These are phyloP conservation scores for Tenthredo mesomela DNA, from an alignment of 2,888 invertebrate genomes.

Conservation along the genomic window DNA sequence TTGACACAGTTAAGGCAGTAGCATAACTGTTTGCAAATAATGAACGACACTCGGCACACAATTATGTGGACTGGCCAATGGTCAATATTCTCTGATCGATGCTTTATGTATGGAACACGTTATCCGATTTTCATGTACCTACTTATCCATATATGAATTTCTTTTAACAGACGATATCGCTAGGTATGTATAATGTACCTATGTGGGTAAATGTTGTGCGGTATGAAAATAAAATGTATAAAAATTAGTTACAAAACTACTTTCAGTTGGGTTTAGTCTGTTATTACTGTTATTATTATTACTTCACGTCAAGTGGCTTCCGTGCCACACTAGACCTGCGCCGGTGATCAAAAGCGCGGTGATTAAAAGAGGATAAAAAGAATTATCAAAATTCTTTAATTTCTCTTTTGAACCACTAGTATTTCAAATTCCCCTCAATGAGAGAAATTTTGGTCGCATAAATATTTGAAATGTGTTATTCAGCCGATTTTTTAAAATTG, in stretches of 20 bases:
- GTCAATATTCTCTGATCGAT: neutral
- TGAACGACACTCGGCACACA: conserved; percentile 18
- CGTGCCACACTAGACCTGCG: neutral
- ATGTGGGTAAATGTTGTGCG: neutral
- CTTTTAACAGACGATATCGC: neutral
- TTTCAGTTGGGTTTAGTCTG: conserved; percentile 22
- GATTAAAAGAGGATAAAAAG: conserved; percentile 24
- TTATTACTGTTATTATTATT: conserved; percentile 35
- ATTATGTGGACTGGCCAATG: neutral
- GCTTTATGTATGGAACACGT: neutral
- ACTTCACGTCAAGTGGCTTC: conserved; percentile 28
- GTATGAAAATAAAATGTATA: conserved; percentile 17
- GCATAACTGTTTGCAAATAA: conserved; percentile 20
- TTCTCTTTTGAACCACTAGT: conserved; percentile 21
- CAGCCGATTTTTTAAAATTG: neutral
- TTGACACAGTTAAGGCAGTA: conserved; percentile 9
- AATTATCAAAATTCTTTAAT: conserved; percentile 33
- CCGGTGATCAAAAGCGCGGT: neutral
- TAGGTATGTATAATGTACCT: neutral
- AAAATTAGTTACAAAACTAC: conserved; percentile 35
- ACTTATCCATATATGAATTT: neutral
- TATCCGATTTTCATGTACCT: neutral
- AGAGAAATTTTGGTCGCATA: conserved; percentile 13
- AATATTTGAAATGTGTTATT: neutral
- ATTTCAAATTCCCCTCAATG: neutral